Conservation (phyloP, 2,888 invertebrate genomes). For the Amphipoea oculea region DNA sequence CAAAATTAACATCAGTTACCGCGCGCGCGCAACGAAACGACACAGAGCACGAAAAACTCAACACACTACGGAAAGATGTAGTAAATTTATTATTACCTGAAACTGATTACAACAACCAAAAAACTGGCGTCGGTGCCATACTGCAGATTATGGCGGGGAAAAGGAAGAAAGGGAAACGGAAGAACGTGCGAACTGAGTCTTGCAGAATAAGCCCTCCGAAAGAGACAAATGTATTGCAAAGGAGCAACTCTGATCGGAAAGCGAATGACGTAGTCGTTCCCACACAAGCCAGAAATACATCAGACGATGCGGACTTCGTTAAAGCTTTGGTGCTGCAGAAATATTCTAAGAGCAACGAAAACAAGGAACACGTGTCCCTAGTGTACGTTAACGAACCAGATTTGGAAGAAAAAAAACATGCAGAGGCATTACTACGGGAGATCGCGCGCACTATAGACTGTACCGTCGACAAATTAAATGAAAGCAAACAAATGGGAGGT, state of each 20-base stretch:
- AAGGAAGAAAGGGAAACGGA: conserved; percentile 76
- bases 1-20: conserved; percentile 77
- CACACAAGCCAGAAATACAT: conserved; percentile 82
- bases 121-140: conserved; percentile 83
- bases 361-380: conserved; percentile 85
- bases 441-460: conserved; percentile 87
- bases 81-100: conserved; percentile 85
- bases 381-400: conserved; percentile 85
- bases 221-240: conserved; percentile 76
- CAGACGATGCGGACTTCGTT: conserved; percentile 83
- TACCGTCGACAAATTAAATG: conserved; percentile 83
- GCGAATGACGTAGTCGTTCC: conserved; percentile 69
- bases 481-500: conserved; percentile 81
- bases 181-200: conserved; percentile 79
- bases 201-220: conserved; percentile 79
- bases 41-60: conserved; percentile 73
- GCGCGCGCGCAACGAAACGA: conserved; percentile 76
- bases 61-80: conserved; percentile 85
- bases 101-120: conserved; percentile 83
- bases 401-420: conserved; percentile 84
- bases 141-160: conserved; percentile 88
- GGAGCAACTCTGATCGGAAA: conserved; percentile 77
- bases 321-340: conserved; percentile 87
- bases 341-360: conserved; percentile 82
- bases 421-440: conserved; percentile 85